A percentile compares a stretch with the other conserved stretches of the same genome.
These are phyloP conservation scores for Drosophila orena DNA, from an alignment of 1,140 invertebrate species.

Conservation along the genomic window DNA sequence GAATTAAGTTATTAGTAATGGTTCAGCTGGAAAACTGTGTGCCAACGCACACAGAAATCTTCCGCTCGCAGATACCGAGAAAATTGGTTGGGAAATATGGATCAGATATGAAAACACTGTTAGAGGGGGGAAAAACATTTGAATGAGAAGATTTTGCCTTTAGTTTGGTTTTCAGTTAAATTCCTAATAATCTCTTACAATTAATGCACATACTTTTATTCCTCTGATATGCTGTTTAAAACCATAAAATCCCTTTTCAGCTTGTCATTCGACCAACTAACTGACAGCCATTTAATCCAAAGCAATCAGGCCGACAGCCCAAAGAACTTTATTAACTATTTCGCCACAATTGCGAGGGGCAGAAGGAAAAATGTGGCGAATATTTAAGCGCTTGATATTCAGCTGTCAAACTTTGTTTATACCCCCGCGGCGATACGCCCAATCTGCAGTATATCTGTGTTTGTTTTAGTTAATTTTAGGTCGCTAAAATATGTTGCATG, in stretches of 20 bases:
- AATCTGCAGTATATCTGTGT: conserved; percentile 23
- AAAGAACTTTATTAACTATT: conserved; percentile 74
- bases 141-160: conserved; percentile 7
- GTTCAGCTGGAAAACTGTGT: conserved; percentile 55
- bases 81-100: conserved; percentile 26
- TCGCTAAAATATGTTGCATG: conserved; percentile 58
- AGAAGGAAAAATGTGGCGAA: conserved; percentile 43
- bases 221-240: not conserved
- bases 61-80: conserved; percentile 7
- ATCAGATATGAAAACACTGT: conserved; percentile 33
- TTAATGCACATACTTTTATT: not conserved
- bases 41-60: conserved; percentile 46
- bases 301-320: conserved; percentile 48
- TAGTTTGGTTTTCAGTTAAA: conserved; percentile 1
- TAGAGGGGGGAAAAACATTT: conserved; percentile 4
- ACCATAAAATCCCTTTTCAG: conserved; percentile 3
- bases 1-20: conserved; percentile 82
- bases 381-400: conserved; percentile 61
- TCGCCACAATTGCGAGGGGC: conserved; percentile 60
- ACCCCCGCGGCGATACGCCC: not conserved
- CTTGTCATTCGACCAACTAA: conserved; percentile 25
- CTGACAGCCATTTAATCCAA: conserved; percentile 63
- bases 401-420: conserved; percentile 71
- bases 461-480: conserved; percentile 75
- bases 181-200: no score